phyloP scores from a whole-genome alignment of 2,113 vertebrate genomes.

The Takifugu bimaculatus region DNA sequence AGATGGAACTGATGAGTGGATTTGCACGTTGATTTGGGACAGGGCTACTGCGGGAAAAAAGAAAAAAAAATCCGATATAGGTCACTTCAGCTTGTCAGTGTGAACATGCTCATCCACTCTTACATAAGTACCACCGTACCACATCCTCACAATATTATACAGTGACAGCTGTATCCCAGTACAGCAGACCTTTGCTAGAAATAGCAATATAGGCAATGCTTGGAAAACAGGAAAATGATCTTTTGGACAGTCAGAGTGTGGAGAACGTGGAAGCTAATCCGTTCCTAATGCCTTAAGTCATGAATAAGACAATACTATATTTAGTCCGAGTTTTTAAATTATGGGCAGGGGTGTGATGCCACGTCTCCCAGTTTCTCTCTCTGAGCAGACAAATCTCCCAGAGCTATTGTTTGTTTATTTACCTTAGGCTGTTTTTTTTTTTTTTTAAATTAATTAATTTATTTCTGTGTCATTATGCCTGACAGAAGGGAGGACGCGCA shows the following conservation, averaged over 20 bases:
- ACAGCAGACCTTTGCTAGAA: constrained; percentile 1
- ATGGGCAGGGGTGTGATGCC: constrained; percentile 30
- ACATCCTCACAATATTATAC: constrained; percentile 2
- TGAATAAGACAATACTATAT: constrained; percentile 46
- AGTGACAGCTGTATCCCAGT: background rate
- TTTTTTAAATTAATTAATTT: too few relatives aligned
- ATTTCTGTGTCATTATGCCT: constrained; percentile 24
- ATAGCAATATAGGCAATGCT: constrained; percentile 14
- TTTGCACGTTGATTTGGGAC: too few relatives aligned
- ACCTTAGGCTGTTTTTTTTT: background rate
- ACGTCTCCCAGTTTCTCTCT: constrained; percentile 40
- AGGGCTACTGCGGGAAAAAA: too few relatives aligned
- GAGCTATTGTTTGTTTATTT: constrained; percentile 40
- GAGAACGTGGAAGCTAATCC: constrained; percentile 42
- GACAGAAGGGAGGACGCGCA: background rate
- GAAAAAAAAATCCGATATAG: too few relatives aligned
- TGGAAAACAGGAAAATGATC: constrained; percentile 14
- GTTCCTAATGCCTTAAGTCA: constrained; percentile 36
- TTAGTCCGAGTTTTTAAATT: constrained; percentile 50
- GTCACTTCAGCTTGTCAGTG: too few relatives aligned
- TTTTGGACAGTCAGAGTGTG: constrained; percentile 42
- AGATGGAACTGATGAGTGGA: too few relatives aligned
- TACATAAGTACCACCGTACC: background rate
- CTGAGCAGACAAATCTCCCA: constrained; percentile 32
- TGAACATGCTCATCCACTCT: too few relatives aligned